These are phyloP conservation scores for Autographa gamma DNA, from an alignment of 2,888 invertebrate species.

Conservation along the genomic window DNA sequence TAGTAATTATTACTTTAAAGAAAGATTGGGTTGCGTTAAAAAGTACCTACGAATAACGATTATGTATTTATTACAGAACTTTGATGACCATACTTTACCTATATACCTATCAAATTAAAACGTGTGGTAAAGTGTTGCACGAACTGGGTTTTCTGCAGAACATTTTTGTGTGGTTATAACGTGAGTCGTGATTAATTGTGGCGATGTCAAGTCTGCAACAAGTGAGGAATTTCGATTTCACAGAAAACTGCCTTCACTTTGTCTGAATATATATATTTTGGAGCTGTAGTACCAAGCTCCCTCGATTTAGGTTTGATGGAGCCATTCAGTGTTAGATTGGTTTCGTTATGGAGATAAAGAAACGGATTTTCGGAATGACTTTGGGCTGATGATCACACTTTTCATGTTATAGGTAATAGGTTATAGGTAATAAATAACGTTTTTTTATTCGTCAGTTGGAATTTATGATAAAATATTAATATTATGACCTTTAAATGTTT, in stretches of 20 bases:
- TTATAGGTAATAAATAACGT: not conserved
- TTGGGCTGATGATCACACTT: not conserved
- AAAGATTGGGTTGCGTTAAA: no score
- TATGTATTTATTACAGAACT: no score
- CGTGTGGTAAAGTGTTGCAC: no score
- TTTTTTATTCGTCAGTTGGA: not conserved
- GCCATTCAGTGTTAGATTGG: conserved; percentile 12
- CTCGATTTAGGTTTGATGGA: conserved; percentile 18
- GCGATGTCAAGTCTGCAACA: conserved; percentile 45
- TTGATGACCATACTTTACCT: no score
- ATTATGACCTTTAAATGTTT: not conserved
- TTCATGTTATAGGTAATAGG: not conserved
- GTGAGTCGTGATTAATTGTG: conserved; percentile 43
- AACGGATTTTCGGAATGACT: not conserved
- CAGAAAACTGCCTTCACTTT: conserved; percentile 23
- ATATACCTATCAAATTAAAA: no score
- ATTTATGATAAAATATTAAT: not conserved
- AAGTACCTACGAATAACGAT: no score
- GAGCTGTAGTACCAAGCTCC: not conserved
- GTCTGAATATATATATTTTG: conserved; percentile 8
- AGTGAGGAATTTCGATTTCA: conserved; percentile 45
- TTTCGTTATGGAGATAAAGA: not conserved
- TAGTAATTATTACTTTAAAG: no score
- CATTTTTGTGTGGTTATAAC: conserved; percentile 5
- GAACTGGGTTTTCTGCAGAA: not conserved